Conservation (phyloP, 1,140 invertebrate species). For the Apis dorsata region DNA sequence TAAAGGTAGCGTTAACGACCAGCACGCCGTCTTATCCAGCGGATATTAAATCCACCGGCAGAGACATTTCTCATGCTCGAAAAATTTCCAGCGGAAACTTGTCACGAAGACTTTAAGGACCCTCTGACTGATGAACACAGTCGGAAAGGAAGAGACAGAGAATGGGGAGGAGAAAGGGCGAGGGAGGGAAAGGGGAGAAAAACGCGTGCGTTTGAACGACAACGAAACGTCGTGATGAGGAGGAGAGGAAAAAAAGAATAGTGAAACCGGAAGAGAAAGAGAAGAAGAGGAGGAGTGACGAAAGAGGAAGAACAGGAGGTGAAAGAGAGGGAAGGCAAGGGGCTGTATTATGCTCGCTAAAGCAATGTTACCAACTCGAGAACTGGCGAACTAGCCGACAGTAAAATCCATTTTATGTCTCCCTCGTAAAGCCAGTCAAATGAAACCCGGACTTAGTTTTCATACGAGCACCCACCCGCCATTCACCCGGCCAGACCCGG, state of each 20-base stretch:
- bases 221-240: not conserved
- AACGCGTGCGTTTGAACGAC: not conserved
- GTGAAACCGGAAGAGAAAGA: conserved; percentile 20
- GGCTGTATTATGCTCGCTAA: conserved; percentile 72
- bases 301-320: conserved; percentile 27
- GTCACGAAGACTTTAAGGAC: conserved; percentile 32
- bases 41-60: conserved; percentile 64
- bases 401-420: conserved; percentile 79
- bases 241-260: conserved; percentile 4
- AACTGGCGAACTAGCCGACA: conserved; percentile 79
- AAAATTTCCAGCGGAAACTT: conserved; percentile 43
- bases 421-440: conserved; percentile 78
- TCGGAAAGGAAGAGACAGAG: conserved; percentile 7
- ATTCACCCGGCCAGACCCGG: conserved; percentile 43
- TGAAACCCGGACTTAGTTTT: conserved; percentile 78
- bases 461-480: conserved; percentile 72
- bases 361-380: conserved; percentile 78
- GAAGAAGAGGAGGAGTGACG: not conserved
- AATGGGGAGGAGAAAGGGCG: not conserved
- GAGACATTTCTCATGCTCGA: conserved; percentile 55
- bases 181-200: conserved; percentile 25
- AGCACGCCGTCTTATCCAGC: conserved; percentile 53
- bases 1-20: conserved; percentile 53
- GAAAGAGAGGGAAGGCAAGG: conserved; percentile 24
- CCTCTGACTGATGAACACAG: conserved; percentile 7